Evolutionary conservation across 1,140 invertebrate species (phyloP).

Genomic region (Atopsyche davidsoni): DNA sequence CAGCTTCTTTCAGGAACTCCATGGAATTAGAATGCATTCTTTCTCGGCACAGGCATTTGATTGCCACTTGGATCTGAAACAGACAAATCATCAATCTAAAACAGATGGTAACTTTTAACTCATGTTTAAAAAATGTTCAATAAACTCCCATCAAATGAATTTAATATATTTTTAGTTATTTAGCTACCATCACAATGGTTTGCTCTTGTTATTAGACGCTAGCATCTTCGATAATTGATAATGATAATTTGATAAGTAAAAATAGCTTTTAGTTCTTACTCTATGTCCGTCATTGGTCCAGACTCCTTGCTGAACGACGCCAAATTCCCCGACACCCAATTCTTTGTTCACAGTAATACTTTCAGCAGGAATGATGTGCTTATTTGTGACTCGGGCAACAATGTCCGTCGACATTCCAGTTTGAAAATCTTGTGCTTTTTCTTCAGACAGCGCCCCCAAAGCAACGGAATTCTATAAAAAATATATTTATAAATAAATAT

Average conservation of each 20-base stretch:
- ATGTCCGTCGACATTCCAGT: slow-evolving; percentile 23
- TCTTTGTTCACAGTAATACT: slow-evolving; percentile 92
- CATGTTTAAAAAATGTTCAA: too few relatives aligned
- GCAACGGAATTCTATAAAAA: slow-evolving; percentile 1
- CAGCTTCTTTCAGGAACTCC: slow-evolving; percentile 96
- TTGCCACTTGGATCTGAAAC: slow-evolving; percentile 88
- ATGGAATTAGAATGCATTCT: slow-evolving; percentile 92
- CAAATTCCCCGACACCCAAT: slow-evolving; percentile 93
- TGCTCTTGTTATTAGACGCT: too few relatives aligned
- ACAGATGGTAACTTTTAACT: too few relatives aligned
- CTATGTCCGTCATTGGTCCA: slow-evolving; percentile 95
- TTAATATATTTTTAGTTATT: too few relatives aligned
- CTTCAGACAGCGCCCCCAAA: slow-evolving; percentile 27
- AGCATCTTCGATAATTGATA: too few relatives aligned
- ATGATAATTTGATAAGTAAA: slow-evolving; percentile 1
- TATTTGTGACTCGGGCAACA: slow-evolving; percentile 64
- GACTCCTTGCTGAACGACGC: slow-evolving; percentile 93
- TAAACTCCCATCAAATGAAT: too few relatives aligned
- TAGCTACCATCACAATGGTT: too few relatives aligned
- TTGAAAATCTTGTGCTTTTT: slow-evolving; percentile 30
- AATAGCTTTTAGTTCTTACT: slow-evolving; percentile 60
- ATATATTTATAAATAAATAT: too few relatives aligned
- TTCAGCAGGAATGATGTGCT: slow-evolving; percentile 93
- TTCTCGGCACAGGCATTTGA: slow-evolving; percentile 92
- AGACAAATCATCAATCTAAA: too few relatives aligned